A percentile compares a stretch with the other conserved stretches of the same genome.
Evolutionary conservation across 1,140 invertebrate genomes (phyloP).

Genomic region (Trialeurodes vaporariorum): DNA sequence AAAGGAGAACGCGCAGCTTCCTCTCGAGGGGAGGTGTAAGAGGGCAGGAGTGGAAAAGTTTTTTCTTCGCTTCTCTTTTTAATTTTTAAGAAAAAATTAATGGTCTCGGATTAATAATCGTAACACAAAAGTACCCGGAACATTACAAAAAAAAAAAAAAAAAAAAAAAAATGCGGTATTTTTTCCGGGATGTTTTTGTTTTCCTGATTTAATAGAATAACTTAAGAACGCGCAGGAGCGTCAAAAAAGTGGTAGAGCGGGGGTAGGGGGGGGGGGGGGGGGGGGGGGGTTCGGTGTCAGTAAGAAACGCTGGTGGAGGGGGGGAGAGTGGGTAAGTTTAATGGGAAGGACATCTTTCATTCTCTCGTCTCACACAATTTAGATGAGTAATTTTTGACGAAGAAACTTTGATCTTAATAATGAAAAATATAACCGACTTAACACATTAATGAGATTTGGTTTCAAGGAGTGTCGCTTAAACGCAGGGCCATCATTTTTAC

Average conservation of each 20-base stretch:
- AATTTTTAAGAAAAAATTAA: neutral
- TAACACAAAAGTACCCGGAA: neutral
- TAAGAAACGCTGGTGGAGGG: neutral
- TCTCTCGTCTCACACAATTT: neutral
- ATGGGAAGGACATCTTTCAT: neutral
- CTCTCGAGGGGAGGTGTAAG: neutral
- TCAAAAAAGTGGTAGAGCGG: neutral
- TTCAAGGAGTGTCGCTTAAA: neutral
- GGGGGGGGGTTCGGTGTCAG: neutral
- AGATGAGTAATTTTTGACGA: neutral
- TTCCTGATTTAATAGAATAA: constrained; percentile 1
- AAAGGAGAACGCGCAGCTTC: too few relatives aligned
- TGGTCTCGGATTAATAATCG: neutral
- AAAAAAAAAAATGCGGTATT: neutral
- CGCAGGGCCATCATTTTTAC: neutral
- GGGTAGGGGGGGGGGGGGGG: neutral
- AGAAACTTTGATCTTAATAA: neutral
- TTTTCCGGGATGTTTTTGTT: neutral
- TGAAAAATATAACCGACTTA: neutral
- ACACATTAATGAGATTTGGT: neutral
- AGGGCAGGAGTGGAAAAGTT: neutral
- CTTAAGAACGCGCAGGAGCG: neutral
- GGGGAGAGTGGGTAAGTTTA: neutral
- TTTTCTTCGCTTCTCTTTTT: neutral
- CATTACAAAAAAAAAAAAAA: too few relatives aligned